Base-by-base conservation (phyloP, 2,113 vertebrate genomes). In the Onychostruthus taczanowskii region DNA sequence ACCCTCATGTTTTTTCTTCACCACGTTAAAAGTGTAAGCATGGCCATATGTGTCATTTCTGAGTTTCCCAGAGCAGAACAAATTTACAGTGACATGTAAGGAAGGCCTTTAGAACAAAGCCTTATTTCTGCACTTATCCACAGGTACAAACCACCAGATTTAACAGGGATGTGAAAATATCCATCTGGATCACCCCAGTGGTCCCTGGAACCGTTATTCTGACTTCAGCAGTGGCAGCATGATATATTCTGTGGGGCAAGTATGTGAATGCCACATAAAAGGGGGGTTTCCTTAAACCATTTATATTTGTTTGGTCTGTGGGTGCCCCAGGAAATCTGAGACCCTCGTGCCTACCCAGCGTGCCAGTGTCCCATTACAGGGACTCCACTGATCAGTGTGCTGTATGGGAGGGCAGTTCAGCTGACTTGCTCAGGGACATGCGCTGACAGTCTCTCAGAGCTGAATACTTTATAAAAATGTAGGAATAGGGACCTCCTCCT, bases 391-490 rank as follows among this genome's bases (percentile, higher is more conserved):
- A 47, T 47, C 55, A 35, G 41, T 43, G 41, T 47, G 55, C n/a
- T 49, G 4, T 19, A 11, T 3, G 15, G 26, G 11, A 62, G n/a
- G 30, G 41, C 20, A 12, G 16, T 16, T 27, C 0, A 0, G 33
- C n/a, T 76, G 56, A 69, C 41, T 41, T 43, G 41, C 35, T 49
- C 12, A 47, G 62, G 30, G 21, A 47, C 26, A 27, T 39, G 15
- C 0, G 0, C 23, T 41, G 53, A 17, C 13, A 62, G 8, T 5
- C 3, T 26, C 7, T 27, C 30, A 62, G 30, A 47, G 7, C 47
- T 49, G 55, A 62, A 62, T 35, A 20, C 47, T 62, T 43, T 4
- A 43, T 5, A 49, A 49, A 7, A 56, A 23, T 43, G 37, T 37
- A 55, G 41, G 31, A 69, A 33, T 41, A 31, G 7, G 8, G 31